Percentiles rank a stretch among this genome's conserved stretches.
These are phyloP conservation scores for Oreochromis niloticus DNA, from an alignment of 2,113 vertebrate genomes.

Conservation along the genomic window DNA sequence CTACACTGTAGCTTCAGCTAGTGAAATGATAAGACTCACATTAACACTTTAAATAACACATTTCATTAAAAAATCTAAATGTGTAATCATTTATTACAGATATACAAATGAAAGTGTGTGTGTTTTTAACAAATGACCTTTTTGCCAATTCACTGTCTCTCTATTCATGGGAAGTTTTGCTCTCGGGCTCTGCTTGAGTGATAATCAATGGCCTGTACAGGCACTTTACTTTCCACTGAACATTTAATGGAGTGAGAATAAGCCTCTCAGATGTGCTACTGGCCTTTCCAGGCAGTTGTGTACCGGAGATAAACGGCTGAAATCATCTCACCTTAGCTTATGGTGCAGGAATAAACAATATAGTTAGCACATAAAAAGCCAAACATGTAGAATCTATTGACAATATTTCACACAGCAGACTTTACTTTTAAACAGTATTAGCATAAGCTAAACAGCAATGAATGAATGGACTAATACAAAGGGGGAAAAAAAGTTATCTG, in stretches of 20 bases:
- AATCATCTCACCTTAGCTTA: background rate
- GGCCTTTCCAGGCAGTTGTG: slow-evolving; percentile 25
- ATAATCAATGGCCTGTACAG: slow-evolving; percentile 51
- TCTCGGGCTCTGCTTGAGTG: slow-evolving; percentile 40
- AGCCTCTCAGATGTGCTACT: slow-evolving; percentile 24
- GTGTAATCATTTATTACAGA: background rate
- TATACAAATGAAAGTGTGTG: background rate
- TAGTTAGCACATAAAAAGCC: background rate
- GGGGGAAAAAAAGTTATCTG: background rate
- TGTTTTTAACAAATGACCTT: background rate
- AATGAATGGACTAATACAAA: background rate
- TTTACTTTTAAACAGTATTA: background rate
- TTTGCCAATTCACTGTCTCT: background rate
- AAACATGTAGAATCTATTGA: background rate
- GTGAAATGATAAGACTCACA: background rate
- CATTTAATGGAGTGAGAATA: slow-evolving; percentile 61
- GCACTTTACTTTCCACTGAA: slow-evolving; percentile 51
- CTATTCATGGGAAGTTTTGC: slow-evolving; percentile 27
- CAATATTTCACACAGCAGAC: background rate
- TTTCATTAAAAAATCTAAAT: background rate
- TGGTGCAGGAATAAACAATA: background rate
- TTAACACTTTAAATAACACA: background rate
- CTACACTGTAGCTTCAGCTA: background rate
- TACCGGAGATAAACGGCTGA: background rate
- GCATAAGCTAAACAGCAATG: background rate